Conservation (phyloP, 2,888 invertebrate genomes). For the Thecocarcelia acutangulata region DNA sequence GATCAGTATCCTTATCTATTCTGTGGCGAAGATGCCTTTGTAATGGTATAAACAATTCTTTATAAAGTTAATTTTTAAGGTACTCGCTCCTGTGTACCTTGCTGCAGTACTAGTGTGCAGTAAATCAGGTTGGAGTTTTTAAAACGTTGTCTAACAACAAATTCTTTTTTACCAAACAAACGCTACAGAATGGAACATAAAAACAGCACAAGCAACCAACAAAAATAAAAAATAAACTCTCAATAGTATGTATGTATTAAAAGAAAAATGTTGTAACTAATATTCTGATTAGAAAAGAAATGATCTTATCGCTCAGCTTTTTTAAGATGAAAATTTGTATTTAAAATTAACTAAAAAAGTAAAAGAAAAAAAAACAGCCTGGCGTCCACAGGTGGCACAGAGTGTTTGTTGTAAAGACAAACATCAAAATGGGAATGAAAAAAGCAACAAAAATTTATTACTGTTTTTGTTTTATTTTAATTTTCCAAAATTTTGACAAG, state of each 20-base stretch:
- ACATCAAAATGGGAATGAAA: no score
- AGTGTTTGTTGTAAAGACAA: no score
- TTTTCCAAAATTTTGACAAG: conserved; percentile 7
- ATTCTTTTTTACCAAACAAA: conserved; percentile 3
- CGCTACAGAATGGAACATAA: neutral
- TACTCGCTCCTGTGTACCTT: no score
- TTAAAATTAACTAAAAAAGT: conserved; percentile 1
- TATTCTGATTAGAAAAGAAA: conserved; percentile 35
- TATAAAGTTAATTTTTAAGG: conserved; percentile 8
- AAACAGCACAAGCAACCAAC: conserved; percentile 23
- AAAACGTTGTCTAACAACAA: conserved; percentile 62
- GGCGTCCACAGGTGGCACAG: no score
- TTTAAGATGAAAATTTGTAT: conserved; percentile 36
- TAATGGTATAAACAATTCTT: conserved; percentile 88
- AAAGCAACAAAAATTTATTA: no score
- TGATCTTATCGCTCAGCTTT: conserved; percentile 51
- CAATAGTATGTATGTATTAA: conserved; percentile 22
- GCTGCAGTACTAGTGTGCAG: neutral
- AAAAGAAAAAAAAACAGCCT: no score
- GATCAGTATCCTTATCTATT: conserved; percentile 98
- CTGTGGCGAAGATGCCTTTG: conserved; percentile 96
- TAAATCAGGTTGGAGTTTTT: conserved; percentile 11
- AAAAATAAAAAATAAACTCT: conserved; percentile 6
- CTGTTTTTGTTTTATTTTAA: neutral
- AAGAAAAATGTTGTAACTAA: conserved; percentile 25